Evolutionary conservation across 1,140 invertebrate genomes (phyloP).

Genomic region (Maniola jurtina): DNA sequence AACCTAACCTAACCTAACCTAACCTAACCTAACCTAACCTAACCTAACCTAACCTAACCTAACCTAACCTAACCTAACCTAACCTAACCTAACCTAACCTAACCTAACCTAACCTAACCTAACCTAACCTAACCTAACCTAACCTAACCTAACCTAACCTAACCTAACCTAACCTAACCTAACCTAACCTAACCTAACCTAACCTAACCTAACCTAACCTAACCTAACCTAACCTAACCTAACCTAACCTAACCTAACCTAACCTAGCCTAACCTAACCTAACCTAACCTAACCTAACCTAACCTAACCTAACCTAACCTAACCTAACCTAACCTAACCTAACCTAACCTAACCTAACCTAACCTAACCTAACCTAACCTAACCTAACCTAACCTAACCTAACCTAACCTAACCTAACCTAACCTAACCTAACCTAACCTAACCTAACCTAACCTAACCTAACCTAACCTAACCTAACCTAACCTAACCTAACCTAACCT

Average conservation of each 20-base stretch:
- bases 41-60: too few relatives aligned
- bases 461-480: conserved; percentile 16
- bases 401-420: conserved; percentile 17
- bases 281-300: conserved; percentile 21
- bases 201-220: too few relatives aligned
- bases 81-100: too few relatives aligned
- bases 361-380: conserved; percentile 17
- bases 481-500: conserved; percentile 17
- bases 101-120: too few relatives aligned
- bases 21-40: too few relatives aligned
- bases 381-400: conserved; percentile 17
- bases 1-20: too few relatives aligned
- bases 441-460: conserved; percentile 17
- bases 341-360: conserved; percentile 15
- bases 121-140: too few relatives aligned
- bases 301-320: conserved; percentile 20
- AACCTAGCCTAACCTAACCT: conserved; percentile 25
- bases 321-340: conserved; percentile 17
- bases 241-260: too few relatives aligned
- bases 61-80: too few relatives aligned
- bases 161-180: too few relatives aligned
- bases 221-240: too few relatives aligned
- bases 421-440: conserved; percentile 14
- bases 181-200: conserved; percentile 25
- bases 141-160: too few relatives aligned